These are phyloP conservation scores for Odontamblyopus rebecca DNA, from an alignment of 2,797 vertebrate species.

Conservation along the genomic window DNA sequence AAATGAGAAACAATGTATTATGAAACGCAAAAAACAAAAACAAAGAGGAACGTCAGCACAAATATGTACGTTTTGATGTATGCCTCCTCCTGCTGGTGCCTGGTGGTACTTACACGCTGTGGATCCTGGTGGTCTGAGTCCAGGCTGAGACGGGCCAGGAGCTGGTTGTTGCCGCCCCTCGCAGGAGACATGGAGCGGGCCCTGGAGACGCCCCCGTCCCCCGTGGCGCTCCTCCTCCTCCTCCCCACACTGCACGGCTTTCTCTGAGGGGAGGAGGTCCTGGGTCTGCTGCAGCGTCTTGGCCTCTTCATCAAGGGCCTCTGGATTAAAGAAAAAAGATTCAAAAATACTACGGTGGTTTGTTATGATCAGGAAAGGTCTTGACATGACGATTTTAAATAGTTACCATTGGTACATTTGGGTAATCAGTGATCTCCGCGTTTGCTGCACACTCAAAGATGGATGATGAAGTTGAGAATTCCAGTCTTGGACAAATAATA, in stretches of 20 bases:
- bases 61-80: not conserved
- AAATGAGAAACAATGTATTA: not conserved
- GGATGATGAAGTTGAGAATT: slow-evolving; percentile 83
- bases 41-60: not conserved
- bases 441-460: slow-evolving; percentile 76
- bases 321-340: slow-evolving; percentile 42
- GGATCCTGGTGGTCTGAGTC: slow-evolving; percentile 9
- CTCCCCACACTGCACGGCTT: slow-evolving; percentile 31
- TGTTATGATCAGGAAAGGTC: not conserved
- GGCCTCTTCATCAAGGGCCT: slow-evolving; percentile 48
- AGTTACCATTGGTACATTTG: slow-evolving; percentile 54
- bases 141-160: slow-evolving; percentile 31
- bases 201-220: slow-evolving; percentile 9
- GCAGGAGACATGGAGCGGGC: slow-evolving; percentile 57
- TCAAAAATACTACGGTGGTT: not conserved
- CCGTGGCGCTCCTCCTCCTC: slow-evolving; percentile 23
- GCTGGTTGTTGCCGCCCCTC: slow-evolving; percentile 33
- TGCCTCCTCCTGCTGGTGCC: slow-evolving; percentile 38
- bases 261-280: slow-evolving; percentile 38
- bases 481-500: slow-evolving; percentile 83
- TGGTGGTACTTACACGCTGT: slow-evolving; percentile 28
- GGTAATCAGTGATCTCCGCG: slow-evolving; percentile 55
- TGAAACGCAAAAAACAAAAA: not conserved
- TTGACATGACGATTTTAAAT: not conserved
- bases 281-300: slow-evolving; percentile 31